A percentile compares a stretch with the other conserved stretches of the same genome.
phyloP scores from a whole-genome alignment of 2,888 invertebrate species.

The Caenorhabditis japonica region DNA sequence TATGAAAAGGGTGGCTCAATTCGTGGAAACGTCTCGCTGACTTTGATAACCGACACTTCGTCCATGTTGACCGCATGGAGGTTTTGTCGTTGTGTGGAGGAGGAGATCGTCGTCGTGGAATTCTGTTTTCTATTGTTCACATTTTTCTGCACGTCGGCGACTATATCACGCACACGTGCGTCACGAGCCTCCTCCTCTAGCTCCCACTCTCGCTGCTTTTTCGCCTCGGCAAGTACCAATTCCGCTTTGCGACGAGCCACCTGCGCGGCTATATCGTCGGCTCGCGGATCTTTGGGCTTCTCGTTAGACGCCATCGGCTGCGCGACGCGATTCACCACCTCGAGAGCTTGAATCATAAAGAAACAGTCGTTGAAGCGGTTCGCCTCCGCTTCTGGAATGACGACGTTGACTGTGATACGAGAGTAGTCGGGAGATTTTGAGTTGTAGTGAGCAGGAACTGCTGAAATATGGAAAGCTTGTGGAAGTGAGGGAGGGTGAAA shows the following conservation, averaged over 20 bases:
- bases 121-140: too few species aligned
- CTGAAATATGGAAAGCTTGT: too few species aligned
- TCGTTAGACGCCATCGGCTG: background rate
- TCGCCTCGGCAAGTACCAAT: background rate
- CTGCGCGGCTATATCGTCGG: background rate
- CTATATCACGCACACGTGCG: background rate
- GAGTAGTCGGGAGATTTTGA: background rate
- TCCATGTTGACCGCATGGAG: too few species aligned
- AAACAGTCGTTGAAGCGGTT: conserved; percentile 13
- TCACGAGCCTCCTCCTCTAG: too few species aligned
- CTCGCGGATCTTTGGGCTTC: background rate
- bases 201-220: too few species aligned
- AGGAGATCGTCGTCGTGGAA: too few species aligned
- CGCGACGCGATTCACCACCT: background rate
- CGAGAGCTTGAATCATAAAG: conserved; percentile 37
- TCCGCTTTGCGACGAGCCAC: conserved; percentile 2
- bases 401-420: background rate
- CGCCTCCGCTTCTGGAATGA: conserved; percentile 1
- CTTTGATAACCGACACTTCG: too few species aligned
- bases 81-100: too few species aligned
- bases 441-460: too few species aligned
- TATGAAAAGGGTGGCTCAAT: too few species aligned
- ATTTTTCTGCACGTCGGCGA: background rate
- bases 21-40: too few species aligned
- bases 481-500: too few species aligned